phyloP scores from a whole-genome alignment of 2,113 vertebrate genomes.

The Ranitomeya variabilis region DNA sequence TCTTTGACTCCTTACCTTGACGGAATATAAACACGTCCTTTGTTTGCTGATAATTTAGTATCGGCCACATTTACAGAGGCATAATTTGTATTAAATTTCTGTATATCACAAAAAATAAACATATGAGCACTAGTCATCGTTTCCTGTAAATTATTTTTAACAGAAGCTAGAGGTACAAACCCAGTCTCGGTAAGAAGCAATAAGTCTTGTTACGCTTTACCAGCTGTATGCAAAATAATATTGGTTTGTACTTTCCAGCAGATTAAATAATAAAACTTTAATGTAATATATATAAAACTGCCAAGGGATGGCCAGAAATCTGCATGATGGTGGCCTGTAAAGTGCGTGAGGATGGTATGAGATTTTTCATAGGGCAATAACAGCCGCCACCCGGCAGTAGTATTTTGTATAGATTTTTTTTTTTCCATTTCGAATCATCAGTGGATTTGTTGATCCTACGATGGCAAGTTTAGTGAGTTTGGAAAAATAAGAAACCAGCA shows the following conservation, averaged over 20 bases:
- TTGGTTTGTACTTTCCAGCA: constrained; percentile 23
- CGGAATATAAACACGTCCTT: neutral
- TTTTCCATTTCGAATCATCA: neutral
- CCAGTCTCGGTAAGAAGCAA: neutral
- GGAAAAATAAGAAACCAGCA: neutral
- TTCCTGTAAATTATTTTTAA: constrained; percentile 11
- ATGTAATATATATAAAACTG: constrained; percentile 31
- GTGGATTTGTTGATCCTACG: neutral
- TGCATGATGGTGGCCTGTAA: constrained; percentile 34
- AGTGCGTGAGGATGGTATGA: neutral
- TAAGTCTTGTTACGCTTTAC: constrained; percentile 25
- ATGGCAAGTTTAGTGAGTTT: neutral
- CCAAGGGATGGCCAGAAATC: constrained; percentile 23
- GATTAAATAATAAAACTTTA: constrained; percentile 44
- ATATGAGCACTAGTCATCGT: neutral
- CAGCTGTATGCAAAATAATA: constrained; percentile 31
- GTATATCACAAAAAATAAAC: constrained; percentile 14
- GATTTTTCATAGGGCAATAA: constrained; percentile 11
- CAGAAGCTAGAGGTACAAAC: constrained; percentile 3
- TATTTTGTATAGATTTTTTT: neutral
- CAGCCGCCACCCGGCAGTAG: constrained; percentile 3
- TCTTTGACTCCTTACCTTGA: neutral
- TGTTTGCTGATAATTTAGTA: neutral
- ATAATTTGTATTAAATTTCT: neutral
- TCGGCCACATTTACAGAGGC: neutral